Percentiles rank a stretch among this genome's conserved stretches.
Conservation (phyloP, 2,113 vertebrate species). For the Dasyurus viverrinus region DNA sequence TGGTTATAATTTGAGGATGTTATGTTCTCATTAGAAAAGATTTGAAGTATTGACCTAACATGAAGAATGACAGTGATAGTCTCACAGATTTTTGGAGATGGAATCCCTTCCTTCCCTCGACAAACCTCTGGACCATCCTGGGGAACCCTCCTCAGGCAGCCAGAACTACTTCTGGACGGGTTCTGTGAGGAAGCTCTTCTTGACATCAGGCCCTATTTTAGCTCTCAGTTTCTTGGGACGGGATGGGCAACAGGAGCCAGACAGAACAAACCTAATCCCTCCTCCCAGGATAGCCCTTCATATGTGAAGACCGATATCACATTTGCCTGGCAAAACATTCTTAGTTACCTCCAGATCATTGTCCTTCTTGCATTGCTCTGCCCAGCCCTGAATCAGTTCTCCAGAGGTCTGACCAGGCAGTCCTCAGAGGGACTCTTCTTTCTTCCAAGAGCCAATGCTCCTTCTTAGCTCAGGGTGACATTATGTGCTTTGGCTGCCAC, state of each 20-base stretch:
- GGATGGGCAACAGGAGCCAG: not conserved
- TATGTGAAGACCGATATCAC: not conserved
- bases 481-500: not conserved
- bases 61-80: conserved; percentile 18
- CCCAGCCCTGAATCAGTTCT: not conserved
- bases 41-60: conserved; percentile 38
- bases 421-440: not conserved
- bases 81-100: not conserved
- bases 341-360: not conserved
- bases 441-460: not conserved
- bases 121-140: not conserved
- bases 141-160: not conserved
- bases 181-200: not conserved
- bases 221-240: not conserved
- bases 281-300: not conserved
- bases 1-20: conserved; percentile 41
- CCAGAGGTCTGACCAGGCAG: not conserved
- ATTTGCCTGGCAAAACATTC: no score
- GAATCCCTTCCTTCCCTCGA: not conserved
- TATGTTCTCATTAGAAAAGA: conserved; percentile 39
- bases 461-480: not conserved
- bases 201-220: no score
- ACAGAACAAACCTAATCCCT: not conserved
- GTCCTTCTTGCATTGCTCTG: not conserved
- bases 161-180: not conserved